A percentile compares a stretch with the other conserved stretches of the same genome.
Evolutionary conservation across 2,888 invertebrate species (phyloP).

Genomic region (Aphodius sticticus): DNA sequence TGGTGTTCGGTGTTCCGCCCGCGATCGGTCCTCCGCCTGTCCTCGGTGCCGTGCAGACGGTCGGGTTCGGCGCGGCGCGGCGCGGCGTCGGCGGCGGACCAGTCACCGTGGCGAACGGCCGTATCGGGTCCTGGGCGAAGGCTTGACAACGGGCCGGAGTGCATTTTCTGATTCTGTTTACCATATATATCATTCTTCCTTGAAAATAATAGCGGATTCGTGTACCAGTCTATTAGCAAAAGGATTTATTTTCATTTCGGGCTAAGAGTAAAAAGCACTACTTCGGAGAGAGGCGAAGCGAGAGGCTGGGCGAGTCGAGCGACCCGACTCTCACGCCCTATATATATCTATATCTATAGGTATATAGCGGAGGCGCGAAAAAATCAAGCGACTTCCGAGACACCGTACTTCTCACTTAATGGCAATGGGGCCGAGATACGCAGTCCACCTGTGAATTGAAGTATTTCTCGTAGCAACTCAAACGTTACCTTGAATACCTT

Average conservation of each 20-base stretch:
- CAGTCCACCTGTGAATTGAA: constrained; percentile 30
- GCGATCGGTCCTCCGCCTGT: constrained; percentile 34
- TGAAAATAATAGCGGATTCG: constrained; percentile 65
- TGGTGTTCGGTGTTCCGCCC: constrained; percentile 52
- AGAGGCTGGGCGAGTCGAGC: constrained; percentile 19
- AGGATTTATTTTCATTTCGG: constrained; percentile 65
- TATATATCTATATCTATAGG: constrained; percentile 10
- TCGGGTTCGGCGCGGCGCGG: neutral
- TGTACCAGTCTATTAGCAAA: constrained; percentile 66
- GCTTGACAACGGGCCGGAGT: constrained; percentile 52
- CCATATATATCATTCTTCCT: constrained; percentile 63
- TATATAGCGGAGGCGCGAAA: constrained; percentile 40
- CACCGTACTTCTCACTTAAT: constrained; percentile 39
- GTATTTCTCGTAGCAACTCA: too few relatives aligned
- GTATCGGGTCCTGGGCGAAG: constrained; percentile 29
- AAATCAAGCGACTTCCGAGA: constrained; percentile 49
- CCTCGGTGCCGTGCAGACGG: constrained; percentile 13
- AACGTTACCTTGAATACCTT: too few relatives aligned
- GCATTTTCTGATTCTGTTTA: constrained; percentile 62
- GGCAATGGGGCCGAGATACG: constrained; percentile 38
- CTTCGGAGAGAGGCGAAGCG: constrained; percentile 37
- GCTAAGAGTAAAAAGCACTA: constrained; percentile 46
- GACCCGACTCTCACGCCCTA: neutral
- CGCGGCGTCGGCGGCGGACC: neutral
- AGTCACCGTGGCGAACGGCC: constrained; percentile 23